Conservation (phyloP, 2,797 vertebrate species). For the Benthosema pterotum region DNA sequence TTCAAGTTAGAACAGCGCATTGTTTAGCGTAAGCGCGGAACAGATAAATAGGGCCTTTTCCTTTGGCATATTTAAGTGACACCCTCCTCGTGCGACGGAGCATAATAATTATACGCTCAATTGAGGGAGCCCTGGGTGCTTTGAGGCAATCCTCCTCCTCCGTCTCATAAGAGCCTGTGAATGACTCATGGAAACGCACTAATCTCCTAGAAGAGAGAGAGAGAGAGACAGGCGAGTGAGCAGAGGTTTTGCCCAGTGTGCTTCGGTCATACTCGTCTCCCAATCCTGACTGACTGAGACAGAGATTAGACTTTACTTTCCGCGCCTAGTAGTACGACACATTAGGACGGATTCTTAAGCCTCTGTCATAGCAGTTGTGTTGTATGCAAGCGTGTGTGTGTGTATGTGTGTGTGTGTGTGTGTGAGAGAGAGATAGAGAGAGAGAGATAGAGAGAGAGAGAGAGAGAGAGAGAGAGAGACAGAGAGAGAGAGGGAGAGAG, state of each 20-base stretch:
- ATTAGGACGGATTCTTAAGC: constrained; percentile 60
- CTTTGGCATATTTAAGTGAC: no score
- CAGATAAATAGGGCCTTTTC: no score
- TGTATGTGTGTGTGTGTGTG: constrained; percentile 28
- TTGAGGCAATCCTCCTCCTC: constrained; percentile 58
- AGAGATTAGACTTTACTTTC: constrained; percentile 65
- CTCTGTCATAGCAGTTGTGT: constrained; percentile 16
- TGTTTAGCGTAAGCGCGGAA: no score
- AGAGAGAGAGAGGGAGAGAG: no score
- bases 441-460: no score
- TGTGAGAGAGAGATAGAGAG: background rate
- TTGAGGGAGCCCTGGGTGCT: constrained; percentile 40
- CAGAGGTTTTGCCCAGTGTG: constrained; percentile 57
- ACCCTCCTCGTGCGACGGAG: no score
- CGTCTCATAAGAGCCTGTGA: constrained; percentile 41
- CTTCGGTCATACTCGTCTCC: constrained; percentile 46
- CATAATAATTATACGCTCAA: constrained; percentile 27
- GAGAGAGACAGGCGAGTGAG: constrained; percentile 38
- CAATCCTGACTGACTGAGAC: constrained; percentile 70
- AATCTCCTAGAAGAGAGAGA: constrained; percentile 53
- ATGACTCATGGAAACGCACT: constrained; percentile 69
- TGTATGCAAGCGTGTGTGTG: background rate
- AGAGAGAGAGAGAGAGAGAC: no score
- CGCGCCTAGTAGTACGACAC: constrained; percentile 69
- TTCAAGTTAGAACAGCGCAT: no score